Base-by-base conservation (phyloP, 1,140 invertebrate genomes). In the Drosophila malerkotliana region DNA sequence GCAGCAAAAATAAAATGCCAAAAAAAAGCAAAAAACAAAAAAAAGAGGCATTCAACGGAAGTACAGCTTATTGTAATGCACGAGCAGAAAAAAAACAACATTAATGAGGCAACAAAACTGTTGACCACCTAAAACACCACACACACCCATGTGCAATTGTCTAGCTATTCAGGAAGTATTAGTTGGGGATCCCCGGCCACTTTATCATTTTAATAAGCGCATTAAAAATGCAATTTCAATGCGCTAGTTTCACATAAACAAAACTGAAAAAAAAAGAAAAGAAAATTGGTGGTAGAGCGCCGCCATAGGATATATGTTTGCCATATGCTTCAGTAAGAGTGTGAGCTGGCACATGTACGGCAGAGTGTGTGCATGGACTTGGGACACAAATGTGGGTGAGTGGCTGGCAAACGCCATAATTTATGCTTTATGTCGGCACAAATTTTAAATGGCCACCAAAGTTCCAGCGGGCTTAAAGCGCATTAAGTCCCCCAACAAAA, bases 181-280 rank as follows among this genome's bases (percentile, higher is more conserved):
- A 61, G 39, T 61, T 14, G 32, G 63, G 45, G 58, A 71, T 78
- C 41, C 32, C 39, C 10, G 44, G 56, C 39, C 66, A 72, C 56
- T 80, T 84, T 67, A 84, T 83, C 72, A 71, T 68, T 72, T 67
- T 60, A 85, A 80, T 85, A 72, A 80, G 72, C 56, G 59, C 61
- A 80, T 69, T 75, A 79, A 71, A 80, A 76, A 72, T 84, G 80
- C 58, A 61, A 77, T 84, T 84, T 73, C 61, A 79, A 77, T 80
- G 62, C 60, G 72, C 72, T 75, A 75, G 72, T 75, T 75, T 66
- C 72, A 58, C 60, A 75, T 49, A 75, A 75, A 75, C 60, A 75
- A 69, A 69, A 54, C 61, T n/a, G 62, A 37, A 30, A 51, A 45
- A 55, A 52, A 54, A 55, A 30, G 30, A 9, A 4, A 18, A 54